Base-by-base conservation (phyloP, 2,888 invertebrate genomes). In the Netelia virgata region DNA sequence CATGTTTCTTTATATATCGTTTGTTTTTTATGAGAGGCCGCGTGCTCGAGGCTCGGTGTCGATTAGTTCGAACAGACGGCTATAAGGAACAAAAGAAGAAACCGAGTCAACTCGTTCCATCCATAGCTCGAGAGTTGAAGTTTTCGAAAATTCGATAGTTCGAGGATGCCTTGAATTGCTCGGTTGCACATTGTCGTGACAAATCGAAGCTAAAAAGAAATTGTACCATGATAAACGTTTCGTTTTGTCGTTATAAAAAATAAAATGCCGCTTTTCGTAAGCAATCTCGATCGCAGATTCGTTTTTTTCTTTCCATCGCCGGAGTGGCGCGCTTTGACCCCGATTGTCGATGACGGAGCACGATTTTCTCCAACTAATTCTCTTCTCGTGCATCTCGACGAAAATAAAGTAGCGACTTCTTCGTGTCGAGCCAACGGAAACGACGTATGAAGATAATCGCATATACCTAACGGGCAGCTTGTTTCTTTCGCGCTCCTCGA, bases 381-480 rank as follows among this genome's bases (percentile, higher is more conserved):
- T 36, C 36, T 36, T 36, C 36, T 36, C 36, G 6, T 36, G 36
- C 36, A 3, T 36, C 6, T 36, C 36, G 36, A 36, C 36, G 5
- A 36, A 36, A 36, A 6, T 36, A 36, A 36, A 36, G 36, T 36
- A 86, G 64, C 89, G 89, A 88, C 82, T 83, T 87, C 85, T 86
- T 87, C 87, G 83, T 70, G 87, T 86, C 78, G 82, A 83, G 86
- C 78, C 78, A 72, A 83, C 23, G 36, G 5, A 36, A 6, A 36
- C 6, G 64, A 78, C 82, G 83, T 57, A 20, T 53, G 84, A 87
- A 85, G 84, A 81, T 81, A 78, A 86, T 80, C 84, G 79, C 86
- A 84, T 83, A 82, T 82, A 79, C 87, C 86, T 87, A 87, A 86
- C 78, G 79, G 86, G 80, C 86, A 87, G 87, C 83, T 88, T 79